Conservation (phyloP, 2,113 vertebrate genomes). For the Stomatorhinus ivindoensis region DNA sequence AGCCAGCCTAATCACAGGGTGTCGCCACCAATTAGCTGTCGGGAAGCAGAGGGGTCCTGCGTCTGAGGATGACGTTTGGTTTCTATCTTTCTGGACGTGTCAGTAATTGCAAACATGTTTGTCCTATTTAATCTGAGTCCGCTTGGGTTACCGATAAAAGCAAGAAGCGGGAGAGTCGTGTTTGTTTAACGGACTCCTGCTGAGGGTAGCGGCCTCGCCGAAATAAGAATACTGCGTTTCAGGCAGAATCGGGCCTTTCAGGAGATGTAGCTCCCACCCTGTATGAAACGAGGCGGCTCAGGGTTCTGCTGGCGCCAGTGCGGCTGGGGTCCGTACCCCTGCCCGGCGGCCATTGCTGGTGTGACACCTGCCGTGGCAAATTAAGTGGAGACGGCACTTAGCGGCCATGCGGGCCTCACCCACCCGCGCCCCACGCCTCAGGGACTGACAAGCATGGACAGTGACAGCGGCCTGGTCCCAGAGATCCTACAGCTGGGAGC, state of each 20-base stretch:
- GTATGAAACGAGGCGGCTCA: not conserved
- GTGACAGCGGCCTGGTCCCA: not conserved
- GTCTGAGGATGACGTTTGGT: not conserved
- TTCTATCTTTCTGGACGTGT: not conserved
- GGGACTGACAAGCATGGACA: not conserved
- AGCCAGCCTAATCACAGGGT: not conserved
- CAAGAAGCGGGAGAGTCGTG: not conserved
- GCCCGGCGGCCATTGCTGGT: not conserved
- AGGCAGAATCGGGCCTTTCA: not conserved
- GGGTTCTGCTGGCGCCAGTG: not conserved
- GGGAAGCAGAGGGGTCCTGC: not conserved
- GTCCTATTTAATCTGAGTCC: not conserved
- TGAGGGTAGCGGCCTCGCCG: not conserved
- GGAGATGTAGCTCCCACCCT: not conserved
- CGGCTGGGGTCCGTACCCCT: not conserved
- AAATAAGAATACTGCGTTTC: not conserved
- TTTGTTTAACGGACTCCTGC: not conserved
- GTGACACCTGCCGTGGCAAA: not conserved
- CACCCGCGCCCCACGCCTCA: not conserved
- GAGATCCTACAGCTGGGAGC: not conserved
- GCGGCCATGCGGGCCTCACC: not conserved
- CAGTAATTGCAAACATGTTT: constrained; percentile 2
- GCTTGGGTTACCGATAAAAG: not conserved
- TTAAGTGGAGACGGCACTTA: not conserved
- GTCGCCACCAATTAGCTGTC: constrained; percentile 14